Percentiles rank a stretch among this genome's conserved stretches.
phyloP scores from a whole-genome alignment of 2,888 invertebrate species.

The Diarsia mendica region DNA sequence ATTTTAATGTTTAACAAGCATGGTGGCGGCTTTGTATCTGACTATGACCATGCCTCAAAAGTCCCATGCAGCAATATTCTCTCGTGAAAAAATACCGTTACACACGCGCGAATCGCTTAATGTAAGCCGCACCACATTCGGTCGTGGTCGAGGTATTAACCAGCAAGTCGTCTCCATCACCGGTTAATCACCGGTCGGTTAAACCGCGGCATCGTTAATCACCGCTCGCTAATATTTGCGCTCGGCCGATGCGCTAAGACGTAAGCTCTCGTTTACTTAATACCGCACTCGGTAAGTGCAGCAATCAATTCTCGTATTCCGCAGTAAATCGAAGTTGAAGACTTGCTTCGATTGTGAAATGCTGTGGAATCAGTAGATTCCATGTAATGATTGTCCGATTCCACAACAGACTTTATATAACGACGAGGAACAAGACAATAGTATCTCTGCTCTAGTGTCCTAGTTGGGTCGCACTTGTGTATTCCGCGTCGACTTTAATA shows the following conservation, averaged over 20 bases:
- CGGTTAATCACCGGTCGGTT: constrained; percentile 22
- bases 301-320: constrained; percentile 37
- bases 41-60: background rate
- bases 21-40: background rate
- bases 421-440: background rate
- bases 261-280: constrained; percentile 37
- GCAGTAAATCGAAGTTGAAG: constrained; percentile 15
- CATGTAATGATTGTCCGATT: background rate
- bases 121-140: background rate
- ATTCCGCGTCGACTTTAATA: background rate
- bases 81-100: background rate
- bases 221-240: constrained; percentile 37
- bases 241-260: constrained; percentile 15
- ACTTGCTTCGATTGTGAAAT: background rate
- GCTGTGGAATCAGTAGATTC: background rate
- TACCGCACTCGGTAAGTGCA: constrained; percentile 20
- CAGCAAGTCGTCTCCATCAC: constrained; percentile 4
- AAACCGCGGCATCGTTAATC: constrained; percentile 31
- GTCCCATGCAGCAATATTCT: background rate
- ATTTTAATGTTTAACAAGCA: background rate
- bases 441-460: background rate
- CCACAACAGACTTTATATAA: background rate
- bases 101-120: background rate
- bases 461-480: background rate
- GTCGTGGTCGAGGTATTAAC: background rate